Base-by-base conservation (phyloP, 2,797 vertebrate species). In the Hemitrygon akajei region DNA sequence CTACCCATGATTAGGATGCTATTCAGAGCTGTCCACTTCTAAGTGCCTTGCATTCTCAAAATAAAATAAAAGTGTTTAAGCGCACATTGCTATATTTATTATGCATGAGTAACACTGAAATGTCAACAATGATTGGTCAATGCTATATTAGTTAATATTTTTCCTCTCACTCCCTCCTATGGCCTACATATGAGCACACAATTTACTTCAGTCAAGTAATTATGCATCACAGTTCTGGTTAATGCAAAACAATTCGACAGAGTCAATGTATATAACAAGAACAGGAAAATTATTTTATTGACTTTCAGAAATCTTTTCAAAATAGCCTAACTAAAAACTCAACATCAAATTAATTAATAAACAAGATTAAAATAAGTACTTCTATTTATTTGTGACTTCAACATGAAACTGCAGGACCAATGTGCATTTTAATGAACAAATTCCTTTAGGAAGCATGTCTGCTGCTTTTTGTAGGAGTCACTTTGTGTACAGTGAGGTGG, bases 21-120 rank as follows among this genome's bases (percentile, higher is more conserved):
- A 27, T 58, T 56, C 6, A 76, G 37, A 56, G 71, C 47, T n/a
- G 69, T 20, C 27, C 58, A 58, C 76, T 30, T 69, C 27, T 5
- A 47, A 89, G n/a, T 34, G 71, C 20, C 91, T 93, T 76, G 14
- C 25, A 76, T 76, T 75, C 76, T 76, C 40, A 27, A 75, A n/a
- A 75, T 76, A 76, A 71, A 58, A 76, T 93, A 93, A 27, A 93
- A 93, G 40, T 47, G 91, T 76, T 76, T 93, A 93, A 93, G 40
- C 40, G 16, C 40, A 40, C 20, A 91, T 91, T 60, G n/a, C 30
- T 66, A 60, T 89, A 63, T 73, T 56, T 76, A 56, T 76, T 27
- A 76, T 18, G 71, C 40, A 92, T 56, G 37, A 89, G 1, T 40
- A 75, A 75, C 86, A 14, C 27, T 92, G 22, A 47, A 7, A 75